Conservation (phyloP, 1,140 invertebrate species). For the Lepidurus apus region DNA sequence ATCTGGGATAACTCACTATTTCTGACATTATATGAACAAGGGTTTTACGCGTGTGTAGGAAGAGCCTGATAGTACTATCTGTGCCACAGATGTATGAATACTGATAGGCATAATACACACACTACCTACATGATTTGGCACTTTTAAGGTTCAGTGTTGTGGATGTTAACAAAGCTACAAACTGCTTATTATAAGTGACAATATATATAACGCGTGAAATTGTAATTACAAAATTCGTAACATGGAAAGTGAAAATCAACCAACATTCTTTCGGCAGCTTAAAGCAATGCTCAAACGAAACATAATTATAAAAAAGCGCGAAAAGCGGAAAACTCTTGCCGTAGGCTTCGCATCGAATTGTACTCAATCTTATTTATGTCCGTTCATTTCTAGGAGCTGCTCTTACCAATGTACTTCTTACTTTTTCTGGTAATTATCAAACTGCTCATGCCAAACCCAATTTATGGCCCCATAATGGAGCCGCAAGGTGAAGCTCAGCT, state of each 20-base stretch:
- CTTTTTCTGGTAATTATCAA: slow-evolving; percentile 64
- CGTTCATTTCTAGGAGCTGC: slow-evolving; percentile 57
- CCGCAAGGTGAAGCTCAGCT: slow-evolving; percentile 46
- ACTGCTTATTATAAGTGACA: no score
- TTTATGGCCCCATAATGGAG: slow-evolving; percentile 58
- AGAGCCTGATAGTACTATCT: no score
- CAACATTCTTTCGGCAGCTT: slow-evolving; percentile 55
- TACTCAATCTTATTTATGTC: neutral
- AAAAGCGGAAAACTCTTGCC: slow-evolving; percentile 63
- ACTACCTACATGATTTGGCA: no score
- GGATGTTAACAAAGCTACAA: no score
- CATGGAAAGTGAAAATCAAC: slow-evolving; percentile 35
- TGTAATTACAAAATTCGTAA: neutral
- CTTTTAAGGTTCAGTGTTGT: no score
- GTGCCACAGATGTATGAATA: no score
- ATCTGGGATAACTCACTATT: no score
- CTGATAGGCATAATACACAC: no score
- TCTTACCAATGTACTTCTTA: slow-evolving; percentile 65
- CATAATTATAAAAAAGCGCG: slow-evolving; percentile 62
- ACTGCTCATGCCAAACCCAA: slow-evolving; percentile 63
- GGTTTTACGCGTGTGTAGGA: no score
- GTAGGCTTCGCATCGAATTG: slow-evolving; percentile 47
- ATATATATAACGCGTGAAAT: no score
- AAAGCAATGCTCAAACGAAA: slow-evolving; percentile 64
- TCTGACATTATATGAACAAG: no score